Evolutionary conservation across 2,113 vertebrate genomes (phyloP).

Genomic region (Entelurus aequoreus): DNA sequence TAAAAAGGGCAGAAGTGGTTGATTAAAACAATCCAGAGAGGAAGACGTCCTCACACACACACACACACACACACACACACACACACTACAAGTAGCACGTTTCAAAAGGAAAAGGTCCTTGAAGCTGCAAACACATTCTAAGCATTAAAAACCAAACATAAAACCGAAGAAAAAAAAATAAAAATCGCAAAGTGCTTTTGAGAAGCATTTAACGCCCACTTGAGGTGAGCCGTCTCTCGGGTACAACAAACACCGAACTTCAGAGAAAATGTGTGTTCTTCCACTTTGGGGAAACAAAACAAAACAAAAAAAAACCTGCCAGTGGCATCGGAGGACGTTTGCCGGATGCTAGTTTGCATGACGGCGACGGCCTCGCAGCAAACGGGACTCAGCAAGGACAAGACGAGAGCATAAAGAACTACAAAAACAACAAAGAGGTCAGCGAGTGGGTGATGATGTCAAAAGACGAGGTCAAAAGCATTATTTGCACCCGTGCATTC

Average conservation of each 20-base stretch:
- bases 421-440: constrained; percentile 14
- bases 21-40: constrained; percentile 41
- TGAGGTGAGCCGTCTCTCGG: constrained; percentile 7
- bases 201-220: constrained; percentile 36
- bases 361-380: constrained; percentile 23
- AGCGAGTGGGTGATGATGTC: background rate
- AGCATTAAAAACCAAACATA: no score
- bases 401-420: background rate
- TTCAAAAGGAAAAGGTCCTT: constrained; percentile 16
- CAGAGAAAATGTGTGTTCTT: constrained; percentile 10
- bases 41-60: constrained; percentile 21
- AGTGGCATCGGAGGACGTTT: constrained; percentile 9
- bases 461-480: background rate
- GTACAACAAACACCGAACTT: constrained; percentile 11
- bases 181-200: constrained; percentile 9
- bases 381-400: constrained; percentile 28
- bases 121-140: constrained; percentile 8
- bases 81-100: constrained; percentile 13
- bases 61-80: constrained; percentile 30
- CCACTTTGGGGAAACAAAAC: background rate
- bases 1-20: constrained; percentile 10
- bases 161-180: no score
- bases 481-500: no score
- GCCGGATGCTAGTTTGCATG: constrained; percentile 11
- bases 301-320: background rate